These are phyloP conservation scores for Musca vetustissima DNA, from an alignment of 1,140 invertebrate species.

Conservation along the genomic window DNA sequence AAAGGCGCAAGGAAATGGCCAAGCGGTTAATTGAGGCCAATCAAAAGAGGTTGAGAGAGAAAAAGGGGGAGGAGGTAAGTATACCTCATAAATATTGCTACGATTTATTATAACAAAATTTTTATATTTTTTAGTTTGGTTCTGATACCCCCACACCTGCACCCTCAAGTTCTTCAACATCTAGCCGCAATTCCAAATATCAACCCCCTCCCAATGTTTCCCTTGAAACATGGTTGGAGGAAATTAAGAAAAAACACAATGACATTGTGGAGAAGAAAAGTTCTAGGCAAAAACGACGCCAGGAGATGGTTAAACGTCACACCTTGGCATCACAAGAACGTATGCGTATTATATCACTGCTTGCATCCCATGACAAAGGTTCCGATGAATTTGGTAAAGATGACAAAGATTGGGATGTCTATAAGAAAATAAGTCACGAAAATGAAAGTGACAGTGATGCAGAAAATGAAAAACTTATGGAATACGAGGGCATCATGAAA, in stretches of 20 bases:
- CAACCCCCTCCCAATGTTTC: constrained; percentile 57
- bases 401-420: constrained; percentile 95
- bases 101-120: neutral
- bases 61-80: constrained; percentile 71
- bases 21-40: constrained; percentile 81
- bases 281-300: constrained; percentile 74
- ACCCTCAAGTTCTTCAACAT: neutral
- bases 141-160: neutral
- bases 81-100: neutral
- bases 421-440: constrained; percentile 83
- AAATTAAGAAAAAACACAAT: constrained; percentile 66
- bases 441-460: constrained; percentile 81
- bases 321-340: constrained; percentile 89
- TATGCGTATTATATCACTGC: constrained; percentile 89
- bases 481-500: constrained; percentile 81
- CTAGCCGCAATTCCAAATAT: constrained; percentile 7
- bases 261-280: constrained; percentile 68
- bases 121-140: neutral
- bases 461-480: constrained; percentile 84
- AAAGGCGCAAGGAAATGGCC: constrained; percentile 81
- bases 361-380: constrained; percentile 81
- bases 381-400: constrained; percentile 90
- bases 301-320: constrained; percentile 84
- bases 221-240: constrained; percentile 64
- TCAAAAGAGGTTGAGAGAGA: constrained; percentile 62